Conservation (phyloP, 2,797 vertebrate species). For the Mus spretus region DNA sequence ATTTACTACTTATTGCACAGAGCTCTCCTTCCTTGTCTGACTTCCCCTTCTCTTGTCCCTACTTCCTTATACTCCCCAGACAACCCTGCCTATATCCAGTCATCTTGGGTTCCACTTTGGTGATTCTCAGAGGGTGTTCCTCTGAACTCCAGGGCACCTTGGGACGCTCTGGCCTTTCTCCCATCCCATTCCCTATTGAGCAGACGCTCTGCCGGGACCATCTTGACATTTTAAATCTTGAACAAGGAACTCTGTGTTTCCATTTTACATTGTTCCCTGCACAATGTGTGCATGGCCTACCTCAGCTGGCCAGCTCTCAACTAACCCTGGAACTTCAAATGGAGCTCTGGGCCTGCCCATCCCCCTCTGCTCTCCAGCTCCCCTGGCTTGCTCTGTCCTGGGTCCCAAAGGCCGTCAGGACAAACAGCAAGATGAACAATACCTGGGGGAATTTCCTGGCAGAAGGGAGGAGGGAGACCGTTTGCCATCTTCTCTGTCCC, state of each 20-base stretch:
- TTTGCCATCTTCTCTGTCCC: background rate
- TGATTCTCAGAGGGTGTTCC: background rate
- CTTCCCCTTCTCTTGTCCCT: background rate
- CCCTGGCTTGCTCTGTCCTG: background rate
- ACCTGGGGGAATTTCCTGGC: background rate
- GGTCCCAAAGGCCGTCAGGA: background rate
- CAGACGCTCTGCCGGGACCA: background rate
- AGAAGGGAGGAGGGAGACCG: background rate
- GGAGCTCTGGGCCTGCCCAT: background rate
- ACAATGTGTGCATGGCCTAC: background rate
- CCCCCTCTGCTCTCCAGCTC: background rate
- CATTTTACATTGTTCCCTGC: background rate
- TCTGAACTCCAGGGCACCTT: background rate
- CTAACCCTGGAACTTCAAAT: background rate
- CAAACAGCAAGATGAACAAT: background rate
- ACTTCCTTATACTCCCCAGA: background rate
- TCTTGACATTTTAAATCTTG: conserved; percentile 33
- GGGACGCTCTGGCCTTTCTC: background rate
- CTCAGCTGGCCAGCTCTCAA: background rate
- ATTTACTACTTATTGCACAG: background rate
- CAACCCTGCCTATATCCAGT: background rate
- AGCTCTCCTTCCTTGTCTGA: background rate
- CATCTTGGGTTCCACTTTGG: background rate
- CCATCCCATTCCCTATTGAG: background rate
- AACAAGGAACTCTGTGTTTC: background rate